A percentile compares a stretch with the other conserved stretches of the same genome.
phyloP scores from a whole-genome alignment of 2,888 invertebrate genomes.

The Drosophila seclusa region DNA sequence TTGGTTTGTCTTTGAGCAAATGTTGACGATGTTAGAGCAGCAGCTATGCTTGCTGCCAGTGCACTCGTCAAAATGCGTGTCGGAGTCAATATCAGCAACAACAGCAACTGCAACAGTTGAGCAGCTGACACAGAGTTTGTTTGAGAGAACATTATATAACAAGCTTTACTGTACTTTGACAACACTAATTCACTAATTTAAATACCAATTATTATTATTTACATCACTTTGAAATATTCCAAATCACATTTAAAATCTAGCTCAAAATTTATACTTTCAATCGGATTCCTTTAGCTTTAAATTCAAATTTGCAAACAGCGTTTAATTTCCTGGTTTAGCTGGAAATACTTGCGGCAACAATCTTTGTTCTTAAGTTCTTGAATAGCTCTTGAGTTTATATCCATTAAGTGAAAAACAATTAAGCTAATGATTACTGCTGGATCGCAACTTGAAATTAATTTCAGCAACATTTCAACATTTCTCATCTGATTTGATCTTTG shows the following conservation, averaged over 20 bases:
- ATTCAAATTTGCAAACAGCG: background rate
- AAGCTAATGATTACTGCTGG: background rate
- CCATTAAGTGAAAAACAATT: slow-evolving; percentile 1
- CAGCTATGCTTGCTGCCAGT: slow-evolving; percentile 38
- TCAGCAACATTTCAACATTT: background rate
- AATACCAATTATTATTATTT: background rate
- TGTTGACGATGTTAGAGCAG: slow-evolving; percentile 11
- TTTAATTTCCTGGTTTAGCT: background rate
- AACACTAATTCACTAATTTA: slow-evolving; percentile 5
- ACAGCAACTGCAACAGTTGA: slow-evolving; percentile 8
- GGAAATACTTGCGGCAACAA: background rate
- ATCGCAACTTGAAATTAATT: background rate
- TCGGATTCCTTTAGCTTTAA: no score
- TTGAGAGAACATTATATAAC: background rate
- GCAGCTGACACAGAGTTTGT: background rate
- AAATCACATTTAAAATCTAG: background rate
- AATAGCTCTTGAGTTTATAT: background rate
- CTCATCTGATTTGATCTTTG: background rate
- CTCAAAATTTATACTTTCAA: background rate
- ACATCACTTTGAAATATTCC: background rate
- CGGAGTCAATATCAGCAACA: slow-evolving; percentile 16
- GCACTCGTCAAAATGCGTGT: slow-evolving; percentile 48
- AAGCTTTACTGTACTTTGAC: background rate
- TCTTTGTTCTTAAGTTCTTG: background rate
- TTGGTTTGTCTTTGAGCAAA: slow-evolving; percentile 43